These are phyloP conservation scores for Unio pictorum DNA, from an alignment of 2,888 invertebrate species.

Conservation along the genomic window DNA sequence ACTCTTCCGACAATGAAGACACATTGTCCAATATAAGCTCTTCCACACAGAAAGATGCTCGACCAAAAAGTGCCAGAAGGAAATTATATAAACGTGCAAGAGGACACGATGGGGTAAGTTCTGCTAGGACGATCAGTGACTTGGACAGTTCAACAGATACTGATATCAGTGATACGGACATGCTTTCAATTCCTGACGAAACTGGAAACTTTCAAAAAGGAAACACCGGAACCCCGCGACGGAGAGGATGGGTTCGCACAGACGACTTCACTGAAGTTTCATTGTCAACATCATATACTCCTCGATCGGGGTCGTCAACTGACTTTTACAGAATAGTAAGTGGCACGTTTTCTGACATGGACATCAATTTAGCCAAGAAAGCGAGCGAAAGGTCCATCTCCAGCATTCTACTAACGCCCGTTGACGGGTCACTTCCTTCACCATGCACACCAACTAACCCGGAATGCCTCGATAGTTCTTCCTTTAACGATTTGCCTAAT, in stretches of 20 bases:
- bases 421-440: constrained; percentile 26
- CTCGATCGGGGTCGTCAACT: constrained; percentile 20
- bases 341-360: constrained; percentile 39
- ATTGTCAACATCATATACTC: constrained; percentile 26
- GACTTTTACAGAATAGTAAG: constrained; percentile 46
- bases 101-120: constrained; percentile 11
- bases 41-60: constrained; percentile 14
- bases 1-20: constrained; percentile 26
- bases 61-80: constrained; percentile 31
- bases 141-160: constrained; percentile 41
- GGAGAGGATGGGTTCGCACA: constrained; percentile 42
- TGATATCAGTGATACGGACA: constrained; percentile 49
- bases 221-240: constrained; percentile 17
- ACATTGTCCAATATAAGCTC: constrained; percentile 28
- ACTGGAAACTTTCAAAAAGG: constrained; percentile 30
- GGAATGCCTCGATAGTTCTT: constrained; percentile 30
- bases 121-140: constrained; percentile 31
- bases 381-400: constrained; percentile 61
- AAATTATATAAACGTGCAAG: not conserved
- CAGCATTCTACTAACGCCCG: constrained; percentile 54
- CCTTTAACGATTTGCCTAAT: constrained; percentile 37
- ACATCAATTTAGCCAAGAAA: constrained; percentile 53
- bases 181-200: constrained; percentile 57
- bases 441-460: constrained; percentile 38
- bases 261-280: constrained; percentile 41